Conservation (phyloP, 2,113 vertebrate species). For the Apteryx owenii region DNA sequence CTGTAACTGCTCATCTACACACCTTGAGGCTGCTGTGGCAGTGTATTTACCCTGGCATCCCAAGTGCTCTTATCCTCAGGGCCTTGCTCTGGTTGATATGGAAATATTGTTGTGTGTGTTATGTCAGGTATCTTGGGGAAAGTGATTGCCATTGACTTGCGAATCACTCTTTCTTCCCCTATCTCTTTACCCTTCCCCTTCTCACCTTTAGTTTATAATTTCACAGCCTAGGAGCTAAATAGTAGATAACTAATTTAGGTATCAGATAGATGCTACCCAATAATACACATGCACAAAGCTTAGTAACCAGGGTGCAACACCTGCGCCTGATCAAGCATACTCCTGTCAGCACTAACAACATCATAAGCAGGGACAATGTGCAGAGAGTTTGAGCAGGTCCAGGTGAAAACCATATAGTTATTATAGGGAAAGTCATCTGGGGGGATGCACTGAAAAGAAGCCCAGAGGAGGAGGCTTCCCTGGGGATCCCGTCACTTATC, state of each 20-base stretch:
- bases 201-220: not conserved
- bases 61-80: not conserved
- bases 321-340: not conserved
- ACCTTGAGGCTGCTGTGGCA: not conserved
- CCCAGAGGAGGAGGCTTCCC: not conserved
- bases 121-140: not conserved
- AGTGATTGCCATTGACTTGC: not conserved
- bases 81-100: not conserved
- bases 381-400: not conserved
- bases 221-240: not conserved
- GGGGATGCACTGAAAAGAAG: not conserved
- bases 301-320: not conserved
- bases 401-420: not conserved
- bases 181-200: not conserved
- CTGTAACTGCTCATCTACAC: not conserved
- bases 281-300: not conserved
- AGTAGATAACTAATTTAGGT: not conserved
- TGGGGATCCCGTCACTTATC: too few species aligned
- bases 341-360: not conserved
- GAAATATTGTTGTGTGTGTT: not conserved
- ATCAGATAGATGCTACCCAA: not conserved
- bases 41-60: not conserved
- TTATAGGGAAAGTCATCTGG: not conserved
- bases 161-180: not conserved
- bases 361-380: not conserved